A percentile compares a stretch with the other conserved stretches of the same genome.
These are phyloP conservation scores for Temnothorax rugatulus DNA, from an alignment of 2,888 invertebrate species.

Conservation along the genomic window DNA sequence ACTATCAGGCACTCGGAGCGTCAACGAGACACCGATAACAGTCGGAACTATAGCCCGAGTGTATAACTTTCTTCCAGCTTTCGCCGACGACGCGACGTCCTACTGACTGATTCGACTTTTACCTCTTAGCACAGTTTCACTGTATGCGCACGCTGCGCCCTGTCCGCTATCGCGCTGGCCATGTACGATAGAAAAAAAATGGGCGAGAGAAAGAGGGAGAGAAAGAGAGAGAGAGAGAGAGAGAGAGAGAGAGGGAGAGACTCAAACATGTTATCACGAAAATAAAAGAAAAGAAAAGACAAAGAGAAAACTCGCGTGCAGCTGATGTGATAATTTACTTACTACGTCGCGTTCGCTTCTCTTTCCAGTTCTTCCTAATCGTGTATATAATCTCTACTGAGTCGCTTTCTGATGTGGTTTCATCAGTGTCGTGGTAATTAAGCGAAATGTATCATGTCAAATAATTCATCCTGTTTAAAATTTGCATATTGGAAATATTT, in stretches of 20 bases:
- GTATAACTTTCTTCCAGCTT: constrained; percentile 84
- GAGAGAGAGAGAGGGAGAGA: neutral
- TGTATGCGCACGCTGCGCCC: constrained; percentile 61
- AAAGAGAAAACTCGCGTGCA: constrained; percentile 8
- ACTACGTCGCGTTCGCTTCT: neutral
- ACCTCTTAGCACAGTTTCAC: constrained; percentile 85
- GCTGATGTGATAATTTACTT: constrained; percentile 25
- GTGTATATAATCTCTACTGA: neutral
- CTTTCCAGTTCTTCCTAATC: constrained; percentile 11
- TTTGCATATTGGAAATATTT: neutral
- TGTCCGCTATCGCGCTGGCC: constrained; percentile 1
- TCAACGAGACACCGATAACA: constrained; percentile 39
- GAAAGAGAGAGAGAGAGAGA: constrained; percentile 7
- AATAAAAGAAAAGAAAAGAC: neutral
- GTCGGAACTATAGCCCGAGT: constrained; percentile 65
- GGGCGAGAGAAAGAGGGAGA: neutral
- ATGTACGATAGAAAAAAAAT: constrained; percentile 23
- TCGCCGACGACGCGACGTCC: constrained; percentile 83
- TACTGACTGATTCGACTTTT: constrained; percentile 85
- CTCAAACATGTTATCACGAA: neutral
- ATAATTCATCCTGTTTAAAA: neutral
- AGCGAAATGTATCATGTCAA: neutral
- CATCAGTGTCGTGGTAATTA: neutral
- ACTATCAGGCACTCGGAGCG: neutral
- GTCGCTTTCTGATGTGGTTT: neutral